Evolutionary conservation across 2,888 invertebrate species (phyloP), one percentile per base, ranked within the genome.

Genomic region (Opisthograptis luteolata): DNA sequence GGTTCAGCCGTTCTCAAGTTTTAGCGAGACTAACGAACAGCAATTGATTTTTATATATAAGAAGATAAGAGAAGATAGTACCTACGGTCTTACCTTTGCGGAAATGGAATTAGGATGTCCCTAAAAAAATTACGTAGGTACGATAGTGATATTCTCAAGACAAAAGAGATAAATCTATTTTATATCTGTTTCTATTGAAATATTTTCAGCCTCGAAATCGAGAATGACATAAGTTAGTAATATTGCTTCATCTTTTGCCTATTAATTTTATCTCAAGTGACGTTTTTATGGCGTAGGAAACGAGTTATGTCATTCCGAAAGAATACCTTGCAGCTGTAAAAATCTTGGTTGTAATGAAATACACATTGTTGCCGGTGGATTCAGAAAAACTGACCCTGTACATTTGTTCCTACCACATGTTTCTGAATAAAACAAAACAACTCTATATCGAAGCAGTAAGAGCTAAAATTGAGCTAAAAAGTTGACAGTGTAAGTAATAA

Each of bases 291-390:
- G 68, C 73, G 66, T 71, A 69, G 65, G 69, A 72, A 74, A 78
- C 78, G 76, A 77, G 64, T 68, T 72, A 75, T 53, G 41, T 44
- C 55, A 43, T 58, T 43, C 66, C 59, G 60, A 58, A 63, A 65
- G 66, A 73, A 76, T 70, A 70, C 66, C 54, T 48, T 47, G 71
- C 80, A 79, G 79, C 76, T 81, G 79, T 71, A 68, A 70, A n/a
- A 72, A 62, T 68, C 65, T 70, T 73, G 68, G 64, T 64, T 70
- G 72, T 73, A 78, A 79, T 73, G 65, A 74, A 79, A 74, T 73
- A 74, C 73, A 68, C 58, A 64, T 68, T 62, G 63, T 68, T 64
- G 61, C 60, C n/a, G 55, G 68, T 58, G 54, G 60, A 41, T 56
- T 55, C 66, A 73, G 71, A 79, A 79, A 79, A 76, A 76, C 71